Evolutionary conservation across 2,888 invertebrate genomes (phyloP), one percentile per base, ranked within the genome.

Genomic region (Gryllus longicercus): DNA sequence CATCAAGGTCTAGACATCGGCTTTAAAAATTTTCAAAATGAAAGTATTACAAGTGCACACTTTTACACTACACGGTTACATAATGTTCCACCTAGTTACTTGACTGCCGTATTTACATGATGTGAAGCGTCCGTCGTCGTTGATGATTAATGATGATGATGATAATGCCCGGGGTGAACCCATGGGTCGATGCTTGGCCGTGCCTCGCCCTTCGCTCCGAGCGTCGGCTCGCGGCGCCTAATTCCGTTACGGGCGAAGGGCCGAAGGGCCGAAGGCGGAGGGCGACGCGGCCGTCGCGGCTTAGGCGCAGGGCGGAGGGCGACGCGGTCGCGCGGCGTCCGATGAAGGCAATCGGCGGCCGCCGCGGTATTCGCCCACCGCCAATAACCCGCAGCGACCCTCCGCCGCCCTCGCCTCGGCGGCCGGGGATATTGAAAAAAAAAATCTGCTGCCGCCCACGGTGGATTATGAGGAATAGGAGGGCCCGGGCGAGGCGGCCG

Each of bases 401-500:
- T 63, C n/a, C 63, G 16, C 38, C 38, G 38, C 38, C 38, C 38
- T 38, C 38, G 25, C 25, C 25, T 38, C 25, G 25, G 4, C 38
- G 38, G 38, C 38, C 38, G 38, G 38, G 38, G 38, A 38, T 38
- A 38, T 38, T 38, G 38, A 38, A 38, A 38, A 38, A 21, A 38
- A 38, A 38, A 38, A 38, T 38, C 38, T n/a, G 63, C 63, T 63
- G 63, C 63, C 63, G n/a, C 16, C 16, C 16, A n/a, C 10, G 63
- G 63, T 63, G 63, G 63, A 63, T 63, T 63, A 63, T 63, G 63
- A 63, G 63, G 63, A n/a, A 63, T 63, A 63, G 14, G 63, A 63
- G 63, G 63, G 63, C 14, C n/a, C 16, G 63, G 63, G 63, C 16
- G n/a, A n/a, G 5, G 63, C 14, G 63, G 63, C 14, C 63, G 63